Conservation (phyloP, 2,113 vertebrate species). For the Pachypanchax playfairii region DNA sequence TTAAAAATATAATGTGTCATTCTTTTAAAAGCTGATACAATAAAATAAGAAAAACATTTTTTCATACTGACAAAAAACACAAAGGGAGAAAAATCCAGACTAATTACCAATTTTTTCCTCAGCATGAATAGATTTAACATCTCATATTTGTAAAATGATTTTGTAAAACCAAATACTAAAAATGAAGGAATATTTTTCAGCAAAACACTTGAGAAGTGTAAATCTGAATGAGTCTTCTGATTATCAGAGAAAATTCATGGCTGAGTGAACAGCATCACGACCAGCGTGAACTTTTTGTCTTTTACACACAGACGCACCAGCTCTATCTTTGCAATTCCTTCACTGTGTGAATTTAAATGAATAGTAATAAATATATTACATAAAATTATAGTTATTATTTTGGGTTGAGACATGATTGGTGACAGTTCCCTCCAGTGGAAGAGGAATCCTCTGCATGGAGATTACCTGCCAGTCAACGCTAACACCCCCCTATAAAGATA, state of each 20-base stretch:
- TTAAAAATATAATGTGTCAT: background rate
- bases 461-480: conserved; percentile 71
- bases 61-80: background rate
- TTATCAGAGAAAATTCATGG: conserved; percentile 71
- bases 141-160: too few species aligned
- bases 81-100: background rate
- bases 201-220: background rate
- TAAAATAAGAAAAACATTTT: background rate
- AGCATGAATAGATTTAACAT: too few species aligned
- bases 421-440: conserved; percentile 78
- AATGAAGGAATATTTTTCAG: too few species aligned
- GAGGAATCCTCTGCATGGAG: conserved; percentile 71
- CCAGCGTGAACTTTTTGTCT: conserved; percentile 42
- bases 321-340: conserved; percentile 39
- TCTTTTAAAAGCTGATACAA: background rate
- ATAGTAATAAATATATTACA: too few species aligned
- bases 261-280: conserved; percentile 56
- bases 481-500: conserved; percentile 20
- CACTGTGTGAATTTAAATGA: conserved; percentile 41
- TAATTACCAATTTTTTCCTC: background rate
- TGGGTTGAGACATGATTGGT: conserved; percentile 51
- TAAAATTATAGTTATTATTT: too few species aligned
- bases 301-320: conserved; percentile 28
- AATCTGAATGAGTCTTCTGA: conserved; percentile 64
- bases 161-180: too few species aligned